Evolutionary conservation across 2,113 vertebrate species (phyloP).

Genomic region (Microcebus murinus): DNA sequence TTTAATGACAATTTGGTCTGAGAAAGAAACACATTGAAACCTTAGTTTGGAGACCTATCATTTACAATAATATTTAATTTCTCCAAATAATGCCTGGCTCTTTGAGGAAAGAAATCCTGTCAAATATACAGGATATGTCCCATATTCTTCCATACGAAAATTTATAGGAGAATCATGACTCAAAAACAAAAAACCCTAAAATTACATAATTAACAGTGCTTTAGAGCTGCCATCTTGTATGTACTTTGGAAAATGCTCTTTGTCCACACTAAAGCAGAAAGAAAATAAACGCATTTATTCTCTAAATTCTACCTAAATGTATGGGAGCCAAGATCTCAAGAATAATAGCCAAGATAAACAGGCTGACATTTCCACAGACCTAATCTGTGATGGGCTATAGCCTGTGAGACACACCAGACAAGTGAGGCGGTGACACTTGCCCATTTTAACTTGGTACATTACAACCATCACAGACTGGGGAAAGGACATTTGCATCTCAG

Average conservation of each 20-base stretch:
- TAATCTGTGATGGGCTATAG: neutral
- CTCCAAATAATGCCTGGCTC: neutral
- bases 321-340: neutral
- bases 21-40: conserved; percentile 18
- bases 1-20: neutral
- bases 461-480: neutral
- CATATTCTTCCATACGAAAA: neutral
- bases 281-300: neutral
- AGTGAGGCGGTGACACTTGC: neutral
- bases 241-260: neutral
- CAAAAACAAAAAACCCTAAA: neutral
- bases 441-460: neutral
- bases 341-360: neutral
- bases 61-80: conserved; percentile 23
- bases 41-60: neutral
- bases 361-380: neutral
- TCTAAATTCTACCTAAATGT: neutral
- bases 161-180: neutral
- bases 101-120: neutral
- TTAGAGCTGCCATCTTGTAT: neutral
- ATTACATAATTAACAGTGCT: neutral
- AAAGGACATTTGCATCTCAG: neutral
- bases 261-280: neutral
- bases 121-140: neutral
- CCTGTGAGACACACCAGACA: neutral